Conservation (phyloP, 2,797 vertebrate genomes). For the Sebastes cheni region DNA sequence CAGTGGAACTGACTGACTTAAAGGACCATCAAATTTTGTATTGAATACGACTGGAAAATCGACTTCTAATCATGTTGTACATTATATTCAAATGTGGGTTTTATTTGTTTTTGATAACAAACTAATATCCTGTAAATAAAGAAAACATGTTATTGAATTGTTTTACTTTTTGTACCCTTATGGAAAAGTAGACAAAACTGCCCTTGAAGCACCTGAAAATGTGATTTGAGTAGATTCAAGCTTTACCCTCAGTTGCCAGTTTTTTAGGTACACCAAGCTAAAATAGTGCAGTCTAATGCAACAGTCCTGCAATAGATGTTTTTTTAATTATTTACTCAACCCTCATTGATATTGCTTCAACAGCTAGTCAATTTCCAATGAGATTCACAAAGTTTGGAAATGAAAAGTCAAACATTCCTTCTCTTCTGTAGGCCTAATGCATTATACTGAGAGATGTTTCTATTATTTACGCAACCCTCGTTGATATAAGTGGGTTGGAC, state of each 20-base stretch:
- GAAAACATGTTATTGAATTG: neutral
- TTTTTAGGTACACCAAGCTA: neutral
- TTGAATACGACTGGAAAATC: neutral
- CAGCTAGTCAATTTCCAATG: no score
- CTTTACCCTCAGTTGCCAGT: neutral
- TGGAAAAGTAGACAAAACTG: neutral
- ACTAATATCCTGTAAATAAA: constrained; percentile 18
- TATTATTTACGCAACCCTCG: neutral
- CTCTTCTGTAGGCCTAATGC: no score
- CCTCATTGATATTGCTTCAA: neutral
- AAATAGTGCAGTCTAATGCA: neutral
- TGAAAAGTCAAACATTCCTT: no score
- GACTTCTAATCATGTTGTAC: neutral
- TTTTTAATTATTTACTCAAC: neutral
- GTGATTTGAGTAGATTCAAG: neutral
- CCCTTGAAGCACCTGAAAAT: neutral
- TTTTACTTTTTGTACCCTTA: neutral
- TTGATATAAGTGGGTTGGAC: neutral
- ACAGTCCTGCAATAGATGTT: neutral
- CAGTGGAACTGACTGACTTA: neutral
- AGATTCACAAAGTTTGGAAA: no score
- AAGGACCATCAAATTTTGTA: neutral
- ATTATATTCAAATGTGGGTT: neutral
- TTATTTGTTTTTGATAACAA: neutral
- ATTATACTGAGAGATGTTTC: no score